Base-by-base conservation (phyloP, 2,888 invertebrate species). In the Ophion obscuratus region DNA sequence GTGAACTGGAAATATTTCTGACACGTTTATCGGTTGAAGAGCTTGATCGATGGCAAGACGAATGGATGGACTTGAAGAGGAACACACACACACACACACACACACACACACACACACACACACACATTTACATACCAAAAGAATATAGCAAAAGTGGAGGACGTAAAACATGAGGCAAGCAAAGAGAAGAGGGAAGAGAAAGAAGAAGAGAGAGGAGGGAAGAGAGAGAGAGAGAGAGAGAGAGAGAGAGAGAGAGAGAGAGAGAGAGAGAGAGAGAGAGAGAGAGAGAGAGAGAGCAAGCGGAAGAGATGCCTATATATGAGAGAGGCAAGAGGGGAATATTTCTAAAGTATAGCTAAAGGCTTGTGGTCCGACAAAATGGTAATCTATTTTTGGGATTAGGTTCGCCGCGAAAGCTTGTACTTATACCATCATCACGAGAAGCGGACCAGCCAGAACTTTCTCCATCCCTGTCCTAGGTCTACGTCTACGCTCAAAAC, bases 361-460 rank as follows among this genome's bases (percentile, higher is more conserved):
- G 70, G 47, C 64, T 62, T 57, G 36, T 62, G 20, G 76, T 66
- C 75, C 57, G 67, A 74, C 82, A 66, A 62, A 81, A 85, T 85
- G 66, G 76, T 62, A 74, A 77, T 81, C 81, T 83, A 83, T 83
- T 86, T 86, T 81, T 68, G 83, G 83, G 80, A 44, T 81, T 67
- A 68, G 27, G 68, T 74, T 83, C 73, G 80, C 62, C 47, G 62
- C 31, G 10, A 71, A 67, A 74, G 44, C 61, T 67, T 71, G 17
- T 53, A 73, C 24, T 67, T 71, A 10, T 53, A 73, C 24, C 66
- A 40, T 59, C 31, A 67, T 61, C 67, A 57, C 78, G 70, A 40
- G 47, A 36, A 70, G 57, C 57, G 68, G 66, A 73, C 74, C 61
- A 57, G 70, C 57, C 62, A 57, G 74, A 24, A 70, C 70, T 20